Evolutionary conservation across 2,113 vertebrate genomes (phyloP).

Genomic region (Seriola dumerili): DNA sequence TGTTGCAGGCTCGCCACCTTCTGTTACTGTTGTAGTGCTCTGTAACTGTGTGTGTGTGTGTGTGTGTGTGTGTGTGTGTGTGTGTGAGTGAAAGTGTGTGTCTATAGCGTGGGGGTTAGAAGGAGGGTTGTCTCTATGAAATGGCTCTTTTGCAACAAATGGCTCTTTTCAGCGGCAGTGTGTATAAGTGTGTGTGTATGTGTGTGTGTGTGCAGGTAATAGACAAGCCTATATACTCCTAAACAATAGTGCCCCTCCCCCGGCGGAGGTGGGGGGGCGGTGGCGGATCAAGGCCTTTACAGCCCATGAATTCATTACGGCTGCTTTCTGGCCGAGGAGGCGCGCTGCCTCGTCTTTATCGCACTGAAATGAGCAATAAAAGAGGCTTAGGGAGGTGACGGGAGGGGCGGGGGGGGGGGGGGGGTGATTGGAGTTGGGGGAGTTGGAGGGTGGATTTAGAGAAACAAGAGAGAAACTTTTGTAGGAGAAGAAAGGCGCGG

Average conservation of each 20-base stretch:
- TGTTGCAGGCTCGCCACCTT: constrained; percentile 65
- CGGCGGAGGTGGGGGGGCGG: constrained; percentile 22
- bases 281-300: constrained; percentile 67
- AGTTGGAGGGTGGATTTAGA: constrained; percentile 19
- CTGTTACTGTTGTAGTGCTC: constrained; percentile 65
- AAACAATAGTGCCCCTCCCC: constrained; percentile 65
- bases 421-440: not conserved
- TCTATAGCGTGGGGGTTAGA: constrained; percentile 14
- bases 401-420: not conserved
- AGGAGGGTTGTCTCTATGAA: constrained; percentile 41
- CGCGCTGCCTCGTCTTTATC: constrained; percentile 62
- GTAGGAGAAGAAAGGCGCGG: constrained; percentile 46
- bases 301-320: constrained; percentile 75
- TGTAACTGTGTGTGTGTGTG: constrained; percentile 33
- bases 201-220: constrained; percentile 51
- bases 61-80: constrained; percentile 53
- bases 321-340: constrained; percentile 63
- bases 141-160: constrained; percentile 68
- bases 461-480: constrained; percentile 72
- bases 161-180: constrained; percentile 61
- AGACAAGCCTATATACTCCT: constrained; percentile 73
- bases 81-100: constrained; percentile 56
- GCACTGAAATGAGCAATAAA: constrained; percentile 76
- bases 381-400: constrained; percentile 52
- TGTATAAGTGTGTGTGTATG: constrained; percentile 17